phyloP scores from a whole-genome alignment of 1,140 invertebrate genomes.

The Hyposmocoma kahamanoa region DNA sequence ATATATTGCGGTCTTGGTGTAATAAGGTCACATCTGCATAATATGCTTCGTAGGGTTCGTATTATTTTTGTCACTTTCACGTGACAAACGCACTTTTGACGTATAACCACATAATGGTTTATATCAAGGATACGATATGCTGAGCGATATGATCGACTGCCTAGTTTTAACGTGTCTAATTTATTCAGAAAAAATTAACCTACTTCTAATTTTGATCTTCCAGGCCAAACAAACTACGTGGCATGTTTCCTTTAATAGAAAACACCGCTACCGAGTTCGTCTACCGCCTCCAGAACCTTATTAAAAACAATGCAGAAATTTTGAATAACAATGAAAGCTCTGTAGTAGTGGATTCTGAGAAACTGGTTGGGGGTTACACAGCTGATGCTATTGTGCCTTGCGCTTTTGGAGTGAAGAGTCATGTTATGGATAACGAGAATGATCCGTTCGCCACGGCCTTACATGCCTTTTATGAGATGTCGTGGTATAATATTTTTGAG shows the following conservation, averaged over 20 bases:
- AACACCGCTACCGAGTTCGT: conserved; percentile 51
- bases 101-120: too few relatives aligned
- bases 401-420: conserved; percentile 58
- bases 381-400: conserved; percentile 63
- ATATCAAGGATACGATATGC: too few relatives aligned
- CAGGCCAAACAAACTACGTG: conserved; percentile 59
- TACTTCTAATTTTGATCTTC: too few relatives aligned
- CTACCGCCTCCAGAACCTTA: conserved; percentile 21
- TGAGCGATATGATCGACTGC: too few relatives aligned
- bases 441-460: conserved; percentile 58
- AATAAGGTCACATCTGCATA: too few relatives aligned
- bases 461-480: conserved; percentile 56
- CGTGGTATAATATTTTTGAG: conserved; percentile 54
- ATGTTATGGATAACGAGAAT: conserved; percentile 50
- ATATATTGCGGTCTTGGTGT: too few relatives aligned
- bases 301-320: conserved; percentile 11
- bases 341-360: conserved; percentile 36
- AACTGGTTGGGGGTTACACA: conserved; percentile 52
- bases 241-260: conserved; percentile 58
- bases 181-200: too few relatives aligned
- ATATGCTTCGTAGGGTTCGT: too few relatives aligned
- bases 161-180: too few relatives aligned
- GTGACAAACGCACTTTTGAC: too few relatives aligned
- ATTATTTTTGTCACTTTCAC: too few relatives aligned
- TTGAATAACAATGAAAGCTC: background rate